Evolutionary conservation across 2,797 vertebrate genomes (phyloP), one percentile per base, ranked within the genome.

Genomic region (Lemur catta): DNA sequence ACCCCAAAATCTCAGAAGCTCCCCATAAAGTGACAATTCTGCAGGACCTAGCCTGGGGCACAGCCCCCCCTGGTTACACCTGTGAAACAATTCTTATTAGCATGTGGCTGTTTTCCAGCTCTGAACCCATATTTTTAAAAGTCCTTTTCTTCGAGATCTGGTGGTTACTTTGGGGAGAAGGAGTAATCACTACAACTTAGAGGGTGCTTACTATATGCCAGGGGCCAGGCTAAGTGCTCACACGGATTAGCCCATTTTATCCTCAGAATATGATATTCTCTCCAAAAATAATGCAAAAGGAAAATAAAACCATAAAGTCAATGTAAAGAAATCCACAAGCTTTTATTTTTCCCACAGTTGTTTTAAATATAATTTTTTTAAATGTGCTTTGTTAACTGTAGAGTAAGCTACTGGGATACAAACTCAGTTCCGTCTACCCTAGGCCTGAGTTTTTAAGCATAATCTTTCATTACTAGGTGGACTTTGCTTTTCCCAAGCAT

Each of bases 261-360:
- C 71, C 61, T 93, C 67, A 96, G 76, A 91, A 63, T 88, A 81
- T 92, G 38, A 15, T 14, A 28, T 57, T 81, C 46, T 24, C 57
- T 75, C 52, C 33, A 84, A 80, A 95, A 38, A 72, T 7, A 88
- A 85, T 50, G 13, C 13, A 82, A 93, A 94, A 96, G 35, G 41
- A 55, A 90, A 92, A 69, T 28, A 76, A 97, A 8, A 35, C 43
- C 43, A 30, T 67, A 84, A 89, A 87, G 84, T 71, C 75, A 52
- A 72, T 20, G 33, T 24, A 72, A 91, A 96, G 63, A 93, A 84
- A 79, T 80, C 48, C 24, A 43, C 57, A 57, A 72, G 35, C 81
- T 78, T 76, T 94, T 91, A 33, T 67, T 91, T 90, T 92, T 24
- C 50, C 78, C 24, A 6, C 46, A 18, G 78, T 75, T 84, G 63